Base-by-base conservation (phyloP, 1,140 invertebrate species). In the Ceratosolen solmsi region DNA sequence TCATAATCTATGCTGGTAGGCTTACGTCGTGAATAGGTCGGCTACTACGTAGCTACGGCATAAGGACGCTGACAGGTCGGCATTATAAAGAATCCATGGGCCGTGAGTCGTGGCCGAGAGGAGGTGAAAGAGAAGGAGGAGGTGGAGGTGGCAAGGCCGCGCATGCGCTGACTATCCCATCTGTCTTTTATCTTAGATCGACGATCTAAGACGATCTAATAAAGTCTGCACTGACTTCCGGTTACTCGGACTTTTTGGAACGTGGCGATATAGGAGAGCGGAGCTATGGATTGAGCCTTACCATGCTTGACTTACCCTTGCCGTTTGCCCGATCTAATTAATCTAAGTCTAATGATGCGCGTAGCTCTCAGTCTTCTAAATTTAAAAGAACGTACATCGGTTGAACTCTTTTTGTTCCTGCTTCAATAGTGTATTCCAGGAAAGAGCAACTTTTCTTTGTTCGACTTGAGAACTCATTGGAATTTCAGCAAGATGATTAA, bases 141-240 rank as follows among this genome's bases (percentile, higher is more conserved):
- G n/a, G n/a, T n/a, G n/a, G n/a, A n/a, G n/a, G n/a, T n/a, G n/a
- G n/a, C 25, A n/a, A 17, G 36, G 63, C 4, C 17, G 20, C 17
- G 20, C 36, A 38, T n/a, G 63, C 63, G 63, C 63, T 27, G 0
- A 13, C 0, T 17, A 13, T n/a, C 51, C 13, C 17, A 22, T 2
- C 20, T 20, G n/a, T 25, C 41, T 22, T 41, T 68, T 54, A 78
- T 15, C 9, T 13, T 46, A 46, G 41, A 7, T 46, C 41, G 41
- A 46, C 5, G 5, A 13, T 76, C 56, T n/a, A 20, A 11, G 20
- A 25, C 38, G 15, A 78, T 78, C 75, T 68, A 49, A 79, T 78
- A 70, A 54, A 70, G 46, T 49, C 25, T 27, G 20, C 54, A 17
- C 25, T n/a, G 54, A 79, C 78, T 80, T 80, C 78, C 78, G 78